Percentiles rank a stretch among this genome's conserved stretches.
phyloP scores from a whole-genome alignment of 2,113 vertebrate species.

The Pongo pygmaeus region DNA sequence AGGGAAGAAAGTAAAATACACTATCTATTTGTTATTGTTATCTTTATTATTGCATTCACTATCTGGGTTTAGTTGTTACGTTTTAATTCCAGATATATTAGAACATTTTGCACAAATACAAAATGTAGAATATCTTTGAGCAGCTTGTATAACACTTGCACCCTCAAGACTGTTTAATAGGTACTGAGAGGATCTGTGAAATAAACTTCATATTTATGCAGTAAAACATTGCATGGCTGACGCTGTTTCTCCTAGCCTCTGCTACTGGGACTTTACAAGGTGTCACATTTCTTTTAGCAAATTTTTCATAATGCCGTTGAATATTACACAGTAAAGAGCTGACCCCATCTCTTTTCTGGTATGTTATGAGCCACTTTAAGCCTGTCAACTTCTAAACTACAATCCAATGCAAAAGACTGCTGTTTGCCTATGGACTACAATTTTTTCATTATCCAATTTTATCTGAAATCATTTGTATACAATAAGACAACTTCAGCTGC shows the following conservation, averaged over 20 bases:
- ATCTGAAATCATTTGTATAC: conserved; percentile 38
- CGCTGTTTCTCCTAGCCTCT: neutral
- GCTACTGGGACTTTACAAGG: neutral
- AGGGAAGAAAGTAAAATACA: neutral
- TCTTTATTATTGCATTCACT: neutral
- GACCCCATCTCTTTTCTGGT: conserved; percentile 4
- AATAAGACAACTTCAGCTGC: conserved; percentile 12
- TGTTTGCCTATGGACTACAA: neutral
- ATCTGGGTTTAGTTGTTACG: neutral
- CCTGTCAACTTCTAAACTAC: conserved; percentile 41
- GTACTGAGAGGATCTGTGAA: neutral
- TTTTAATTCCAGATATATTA: neutral
- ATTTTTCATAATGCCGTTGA: conserved; percentile 27
- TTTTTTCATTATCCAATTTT: conserved; percentile 12
- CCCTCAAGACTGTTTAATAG: neutral
- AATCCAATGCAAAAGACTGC: neutral
- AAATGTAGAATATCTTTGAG: neutral
- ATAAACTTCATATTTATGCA: neutral
- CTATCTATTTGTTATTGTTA: neutral
- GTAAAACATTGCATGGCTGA: neutral
- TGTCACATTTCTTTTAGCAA: neutral
- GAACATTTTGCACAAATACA: neutral
- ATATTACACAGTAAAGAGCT: conserved; percentile 4
- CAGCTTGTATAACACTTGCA: neutral
- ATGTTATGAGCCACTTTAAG: neutral